phyloP scores from a whole-genome alignment of 2,888 invertebrate genomes.

The Lucinisca nassula region DNA sequence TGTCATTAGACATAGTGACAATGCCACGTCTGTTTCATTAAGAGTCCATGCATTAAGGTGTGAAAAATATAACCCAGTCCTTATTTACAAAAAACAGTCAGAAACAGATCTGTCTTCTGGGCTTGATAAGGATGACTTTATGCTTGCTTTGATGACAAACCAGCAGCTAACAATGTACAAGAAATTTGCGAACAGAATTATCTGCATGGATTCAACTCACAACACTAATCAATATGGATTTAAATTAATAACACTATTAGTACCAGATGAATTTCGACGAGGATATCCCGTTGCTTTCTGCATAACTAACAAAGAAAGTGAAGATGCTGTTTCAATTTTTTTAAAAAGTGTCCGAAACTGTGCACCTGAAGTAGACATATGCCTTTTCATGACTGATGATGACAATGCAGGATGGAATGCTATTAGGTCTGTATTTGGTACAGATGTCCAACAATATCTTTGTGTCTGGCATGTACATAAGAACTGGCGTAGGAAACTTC shows the following conservation, averaged over 20 bases:
- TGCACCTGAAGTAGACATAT: background rate
- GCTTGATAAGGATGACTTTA: too few relatives aligned
- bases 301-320: constrained; percentile 8
- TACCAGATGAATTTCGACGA: constrained; percentile 15
- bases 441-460: constrained; percentile 8
- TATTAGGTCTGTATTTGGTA: background rate
- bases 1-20: too few relatives aligned
- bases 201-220: too few relatives aligned
- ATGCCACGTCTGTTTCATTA: too few relatives aligned
- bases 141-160: too few relatives aligned
- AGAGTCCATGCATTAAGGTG: too few relatives aligned
- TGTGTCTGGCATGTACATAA: constrained; percentile 27
- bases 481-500: background rate
- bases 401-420: constrained; percentile 16
- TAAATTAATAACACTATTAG: constrained; percentile 29
- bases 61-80: too few relatives aligned
- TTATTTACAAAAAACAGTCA: too few relatives aligned
- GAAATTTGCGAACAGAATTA: too few relatives aligned
- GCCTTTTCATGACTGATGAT: constrained; percentile 29
- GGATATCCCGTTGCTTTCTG: constrained; percentile 39
- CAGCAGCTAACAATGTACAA: too few relatives aligned
- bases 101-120: too few relatives aligned
- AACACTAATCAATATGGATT: constrained; percentile 22
- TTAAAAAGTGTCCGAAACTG: background rate
- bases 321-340: background rate